Evolutionary conservation across 1,140 invertebrate species (phyloP), one percentile per base, ranked within the genome.

Genomic region (Drosophila nigromelanica): DNA sequence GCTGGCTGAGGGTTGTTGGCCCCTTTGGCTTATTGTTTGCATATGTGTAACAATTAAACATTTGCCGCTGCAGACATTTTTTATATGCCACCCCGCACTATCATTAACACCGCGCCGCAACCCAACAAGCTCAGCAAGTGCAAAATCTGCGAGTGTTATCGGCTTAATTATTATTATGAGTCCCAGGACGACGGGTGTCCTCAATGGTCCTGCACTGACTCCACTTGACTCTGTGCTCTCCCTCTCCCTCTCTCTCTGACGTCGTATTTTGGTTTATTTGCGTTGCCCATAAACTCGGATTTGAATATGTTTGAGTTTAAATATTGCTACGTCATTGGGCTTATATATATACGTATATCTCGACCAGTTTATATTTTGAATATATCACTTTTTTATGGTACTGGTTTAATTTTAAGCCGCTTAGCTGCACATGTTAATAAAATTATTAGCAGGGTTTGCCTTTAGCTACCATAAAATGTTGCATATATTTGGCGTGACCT

Each of bases 31-130:
- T 79, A 83, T 80, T 89, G 83, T 79, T 89, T 90, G 80, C 85
- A 89, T 89, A 85, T 89, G 85, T 89, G 87, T 73, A 81, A 86
- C 87, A 90, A 90, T 90, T 90, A 90, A 87, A 59, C 81, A 83
- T 90, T 86, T 77, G 58, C 72, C 76, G 60, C 59, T 55, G 64
- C 76, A 89, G 78, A 87, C 82, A 79, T 89, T 87, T 89, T 87
- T 87, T 87, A 89, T 75, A 89, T 71, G 59, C 45, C 48, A 48
- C 51, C 39, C 40, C n/a, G 42, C 51, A 73, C 73, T 58, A 78
- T 82, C 72, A 85, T 85, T 85, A 85, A 86, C 81, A 85, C 81
- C 73, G 55, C 73, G 59, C 56, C 47, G 7, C 47, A 8, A 67
- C 42, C 64, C 56, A 30, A 18, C 64, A 56, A 74, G 71, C 76